A percentile compares a stretch with the other conserved stretches of the same genome.
phyloP scores from a whole-genome alignment of 1,140 invertebrate genomes.

The Tetragnatha versicolor region DNA sequence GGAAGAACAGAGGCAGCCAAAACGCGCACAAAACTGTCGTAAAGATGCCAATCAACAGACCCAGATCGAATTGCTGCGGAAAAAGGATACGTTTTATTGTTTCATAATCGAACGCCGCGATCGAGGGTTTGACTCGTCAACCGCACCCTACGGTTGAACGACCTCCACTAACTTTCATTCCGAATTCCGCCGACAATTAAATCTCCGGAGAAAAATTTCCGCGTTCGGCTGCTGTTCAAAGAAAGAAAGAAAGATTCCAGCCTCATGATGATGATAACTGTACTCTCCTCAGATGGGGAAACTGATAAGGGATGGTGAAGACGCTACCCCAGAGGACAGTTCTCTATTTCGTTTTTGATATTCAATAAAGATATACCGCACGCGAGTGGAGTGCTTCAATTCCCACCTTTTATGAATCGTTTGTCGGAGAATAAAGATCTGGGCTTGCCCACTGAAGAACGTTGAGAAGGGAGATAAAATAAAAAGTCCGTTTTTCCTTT shows the following conservation, averaged over 20 bases:
- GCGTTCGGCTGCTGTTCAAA: constrained; percentile 37
- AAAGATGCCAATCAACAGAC: no score
- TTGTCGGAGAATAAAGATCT: no score
- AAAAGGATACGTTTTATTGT: no score
- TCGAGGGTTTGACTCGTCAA: constrained; percentile 11
- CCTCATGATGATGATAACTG: constrained; percentile 13
- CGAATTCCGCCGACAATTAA: constrained; percentile 35
- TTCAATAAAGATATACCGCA: no score
- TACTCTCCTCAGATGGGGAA: no score
- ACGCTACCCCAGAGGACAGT: background rate
- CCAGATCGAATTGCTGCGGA: no score
- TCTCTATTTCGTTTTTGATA: no score
- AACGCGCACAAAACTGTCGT: no score
- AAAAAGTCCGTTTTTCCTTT: constrained; percentile 36
- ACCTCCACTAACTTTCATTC: background rate
- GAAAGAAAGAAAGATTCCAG: background rate
- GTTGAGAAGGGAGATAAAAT: constrained; percentile 8
- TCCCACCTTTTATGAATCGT: no score
- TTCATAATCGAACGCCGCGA: constrained; percentile 5
- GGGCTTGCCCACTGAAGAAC: background rate
- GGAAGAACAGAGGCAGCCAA: no score
- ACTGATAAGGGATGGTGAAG: constrained; percentile 4
- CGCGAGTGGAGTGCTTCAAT: no score
- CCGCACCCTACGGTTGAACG: constrained; percentile 18
- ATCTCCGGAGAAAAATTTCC: constrained; percentile 38